phyloP scores from a whole-genome alignment of 1,140 invertebrate genomes.

The Nephila pilipes region DNA sequence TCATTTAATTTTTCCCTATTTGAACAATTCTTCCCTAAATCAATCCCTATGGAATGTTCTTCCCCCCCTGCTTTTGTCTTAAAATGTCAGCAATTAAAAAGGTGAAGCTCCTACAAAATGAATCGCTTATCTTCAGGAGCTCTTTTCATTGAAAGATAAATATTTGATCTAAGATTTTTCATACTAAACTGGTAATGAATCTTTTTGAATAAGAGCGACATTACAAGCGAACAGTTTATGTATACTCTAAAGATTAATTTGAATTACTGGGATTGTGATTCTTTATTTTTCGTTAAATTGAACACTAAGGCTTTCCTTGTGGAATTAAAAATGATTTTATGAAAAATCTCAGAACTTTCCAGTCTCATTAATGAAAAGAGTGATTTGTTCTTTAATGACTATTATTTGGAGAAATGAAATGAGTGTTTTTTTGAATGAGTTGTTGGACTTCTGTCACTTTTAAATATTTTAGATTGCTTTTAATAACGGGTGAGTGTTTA shows the following conservation, averaged over 20 bases:
- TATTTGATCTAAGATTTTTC: constrained; percentile 32
- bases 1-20: background rate
- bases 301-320: background rate
- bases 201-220: background rate
- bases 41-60: background rate
- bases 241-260: constrained; percentile 45
- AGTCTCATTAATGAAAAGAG: background rate
- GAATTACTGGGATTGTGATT: constrained; percentile 25
- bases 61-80: background rate
- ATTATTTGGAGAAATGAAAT: background rate
- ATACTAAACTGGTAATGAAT: background rate
- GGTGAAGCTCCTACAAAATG: background rate
- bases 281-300: constrained; percentile 29
- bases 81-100: constrained; percentile 14
- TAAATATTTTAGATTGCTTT: no score
- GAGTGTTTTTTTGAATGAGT: background rate
- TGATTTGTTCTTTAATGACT: background rate
- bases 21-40: background rate
- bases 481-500: no score
- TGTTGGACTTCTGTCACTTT: background rate
- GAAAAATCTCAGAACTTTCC: background rate
- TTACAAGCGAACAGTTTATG: background rate
- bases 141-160: constrained; percentile 20
- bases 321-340: constrained; percentile 6
- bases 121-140: background rate